Evolutionary conservation across 2,797 vertebrate species (phyloP).

Genomic region (Parambassis ranga): DNA sequence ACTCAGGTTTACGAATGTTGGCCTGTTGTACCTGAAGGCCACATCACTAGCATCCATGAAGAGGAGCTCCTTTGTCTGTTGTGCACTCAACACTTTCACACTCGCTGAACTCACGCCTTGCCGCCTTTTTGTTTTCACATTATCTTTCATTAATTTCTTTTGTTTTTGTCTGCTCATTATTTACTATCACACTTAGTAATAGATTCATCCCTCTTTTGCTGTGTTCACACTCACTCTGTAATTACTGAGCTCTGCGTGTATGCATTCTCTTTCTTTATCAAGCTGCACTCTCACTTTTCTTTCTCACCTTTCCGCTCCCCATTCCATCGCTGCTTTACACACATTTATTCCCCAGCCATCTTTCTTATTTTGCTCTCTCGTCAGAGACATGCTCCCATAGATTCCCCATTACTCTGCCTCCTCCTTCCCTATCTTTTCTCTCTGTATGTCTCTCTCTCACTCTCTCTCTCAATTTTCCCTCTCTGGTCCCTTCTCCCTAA

Average conservation of each 20-base stretch:
- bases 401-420: conserved; percentile 26
- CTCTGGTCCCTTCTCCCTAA: conserved; percentile 17
- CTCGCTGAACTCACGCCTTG: conserved; percentile 17
- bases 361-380: conserved; percentile 14
- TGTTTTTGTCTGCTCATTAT: conserved; percentile 54
- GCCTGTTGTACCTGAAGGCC: too few relatives aligned
- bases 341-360: conserved; percentile 31
- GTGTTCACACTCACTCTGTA: conserved; percentile 25
- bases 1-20: too few relatives aligned
- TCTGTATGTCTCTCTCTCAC: conserved; percentile 30
- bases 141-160: conserved; percentile 61
- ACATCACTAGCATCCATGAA: conserved; percentile 26
- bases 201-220: conserved; percentile 43
- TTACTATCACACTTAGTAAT: conserved; percentile 55
- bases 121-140: conserved; percentile 51
- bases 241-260: conserved; percentile 48
- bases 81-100: conserved; percentile 36
- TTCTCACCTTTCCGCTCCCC: neutral
- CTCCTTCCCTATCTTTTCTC: neutral
- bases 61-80: conserved; percentile 11
- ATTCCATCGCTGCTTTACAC: neutral
- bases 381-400: conserved; percentile 3
- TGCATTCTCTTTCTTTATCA: conserved; percentile 36
- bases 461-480: conserved; percentile 27
- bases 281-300: neutral